Base-by-base conservation (phyloP, 2,888 invertebrate species). In the Panopea generosa region DNA sequence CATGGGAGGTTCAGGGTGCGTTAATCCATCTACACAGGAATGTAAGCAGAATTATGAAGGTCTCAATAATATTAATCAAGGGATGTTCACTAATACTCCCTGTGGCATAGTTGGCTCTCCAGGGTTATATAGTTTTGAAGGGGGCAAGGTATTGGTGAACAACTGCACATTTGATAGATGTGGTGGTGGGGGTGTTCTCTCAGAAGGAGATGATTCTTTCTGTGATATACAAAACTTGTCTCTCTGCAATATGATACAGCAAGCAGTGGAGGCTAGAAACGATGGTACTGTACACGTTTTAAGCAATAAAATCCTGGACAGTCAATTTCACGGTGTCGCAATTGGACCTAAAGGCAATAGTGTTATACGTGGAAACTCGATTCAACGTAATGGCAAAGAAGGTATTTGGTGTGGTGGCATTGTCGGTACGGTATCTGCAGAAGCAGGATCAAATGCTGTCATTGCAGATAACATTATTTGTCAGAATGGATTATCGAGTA, bases 211-310 rank as follows among this genome's bases (percentile, higher is more conserved):
- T 27, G 66, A 49, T 1, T 56, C 77, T 4, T n/a, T 38, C 20
- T 4, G 69, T 0, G 26, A 56, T 26, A 52, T 73, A 0, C 61
- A 57, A 22, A 45, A 65, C 33, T 56, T 59, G 52, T 33, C n/a
- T 14, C 18, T 73, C 16, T 3, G 27, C 4, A 45, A 62, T 24
- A 69, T 56, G 50, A 55, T 59, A 38, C 77, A 77, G 29, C 53
- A 40, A 52, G 77, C 73, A 14, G 16, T 70, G 2, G 70, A 77
- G 40, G 65, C 61, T 2, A 45, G 73, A 33, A 43, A 73, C 4
- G 69, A 45, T 3, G 77, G 77, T 2, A 7, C 24, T 11, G 20
- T 69, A 2, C 18, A 27, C n/a, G 69, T 29, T 43, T 27, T 40
- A n/a, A 45, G 66, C 11, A 65, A 55, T 53, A 24, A 56, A 2